Evolutionary conservation across 35 echinoderm and acorn worm species (phyloP).

Genomic region (Chiridota heheva): DNA sequence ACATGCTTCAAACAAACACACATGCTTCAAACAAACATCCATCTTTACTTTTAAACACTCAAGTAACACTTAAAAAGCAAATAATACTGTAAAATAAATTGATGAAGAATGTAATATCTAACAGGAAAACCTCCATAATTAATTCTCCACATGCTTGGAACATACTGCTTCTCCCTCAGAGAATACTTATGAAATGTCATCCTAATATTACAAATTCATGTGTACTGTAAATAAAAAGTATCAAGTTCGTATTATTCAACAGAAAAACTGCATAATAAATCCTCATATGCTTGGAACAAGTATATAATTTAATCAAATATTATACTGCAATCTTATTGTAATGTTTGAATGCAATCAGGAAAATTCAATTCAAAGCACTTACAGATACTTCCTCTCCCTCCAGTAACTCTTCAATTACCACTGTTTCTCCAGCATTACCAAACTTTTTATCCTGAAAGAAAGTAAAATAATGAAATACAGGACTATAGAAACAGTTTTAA

Average conservation of each 20-base stretch:
- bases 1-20: too few relatives aligned
- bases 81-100: too few relatives aligned
- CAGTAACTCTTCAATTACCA: constrained; percentile 86
- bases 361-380: constrained; percentile 28
- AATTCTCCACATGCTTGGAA: too few relatives aligned
- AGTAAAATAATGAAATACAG: constrained; percentile 31
- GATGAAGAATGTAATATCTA: too few relatives aligned
- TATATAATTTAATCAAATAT: background rate
- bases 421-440: constrained; percentile 88
- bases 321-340: background rate
- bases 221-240: background rate
- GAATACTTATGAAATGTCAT: too few relatives aligned
- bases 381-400: constrained; percentile 94
- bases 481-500: too few relatives aligned
- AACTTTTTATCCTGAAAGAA: constrained; percentile 79
- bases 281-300: background rate
- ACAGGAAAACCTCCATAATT: too few relatives aligned
- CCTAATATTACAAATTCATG: background rate
- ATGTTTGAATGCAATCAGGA: background rate
- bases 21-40: too few relatives aligned
- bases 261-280: background rate
- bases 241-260: background rate
- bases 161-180: too few relatives aligned
- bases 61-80: too few relatives aligned
- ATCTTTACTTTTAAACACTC: too few relatives aligned